phyloP scores from a whole-genome alignment of 2,797 vertebrate genomes.

The Rhinichthys osculus region DNA sequence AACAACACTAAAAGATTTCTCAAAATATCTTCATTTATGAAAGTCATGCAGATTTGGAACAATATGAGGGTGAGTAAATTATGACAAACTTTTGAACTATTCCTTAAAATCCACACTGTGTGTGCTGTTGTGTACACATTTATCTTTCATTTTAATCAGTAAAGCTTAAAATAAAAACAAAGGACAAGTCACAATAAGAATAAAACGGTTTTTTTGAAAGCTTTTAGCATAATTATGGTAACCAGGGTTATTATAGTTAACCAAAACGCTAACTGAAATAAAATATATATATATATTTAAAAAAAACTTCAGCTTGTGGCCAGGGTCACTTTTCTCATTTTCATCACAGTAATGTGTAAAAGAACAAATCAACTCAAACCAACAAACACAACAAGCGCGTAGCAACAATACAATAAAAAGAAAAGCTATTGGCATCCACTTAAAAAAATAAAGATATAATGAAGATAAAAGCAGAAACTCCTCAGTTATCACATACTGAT shows the following conservation, averaged over 20 bases:
- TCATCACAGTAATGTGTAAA: not conserved
- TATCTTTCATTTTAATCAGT: not conserved
- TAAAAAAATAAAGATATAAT: not conserved
- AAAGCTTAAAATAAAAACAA: not conserved
- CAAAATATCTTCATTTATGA: not conserved
- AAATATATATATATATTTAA: not conserved
- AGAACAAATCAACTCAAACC: too few relatives aligned
- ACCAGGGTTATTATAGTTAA: not conserved
- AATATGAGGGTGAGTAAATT: not conserved
- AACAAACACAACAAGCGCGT: not conserved
- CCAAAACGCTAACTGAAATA: not conserved
- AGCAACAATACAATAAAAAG: not conserved
- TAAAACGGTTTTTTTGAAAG: not conserved
- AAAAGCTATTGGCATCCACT: not conserved
- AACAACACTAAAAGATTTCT: not conserved
- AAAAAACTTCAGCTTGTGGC: not conserved
- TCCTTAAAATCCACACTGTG: not conserved
- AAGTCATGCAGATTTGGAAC: not conserved
- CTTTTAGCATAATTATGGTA: not conserved
- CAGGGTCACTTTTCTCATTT: not conserved
- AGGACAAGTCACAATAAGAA: not conserved
- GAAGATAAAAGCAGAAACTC: not conserved
- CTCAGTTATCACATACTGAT: not conserved
- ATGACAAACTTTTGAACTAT: too few relatives aligned
- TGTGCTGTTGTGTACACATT: not conserved